Evolutionary conservation across 2,113 vertebrate genomes (phyloP).

Genomic region (Clupea harengus): DNA sequence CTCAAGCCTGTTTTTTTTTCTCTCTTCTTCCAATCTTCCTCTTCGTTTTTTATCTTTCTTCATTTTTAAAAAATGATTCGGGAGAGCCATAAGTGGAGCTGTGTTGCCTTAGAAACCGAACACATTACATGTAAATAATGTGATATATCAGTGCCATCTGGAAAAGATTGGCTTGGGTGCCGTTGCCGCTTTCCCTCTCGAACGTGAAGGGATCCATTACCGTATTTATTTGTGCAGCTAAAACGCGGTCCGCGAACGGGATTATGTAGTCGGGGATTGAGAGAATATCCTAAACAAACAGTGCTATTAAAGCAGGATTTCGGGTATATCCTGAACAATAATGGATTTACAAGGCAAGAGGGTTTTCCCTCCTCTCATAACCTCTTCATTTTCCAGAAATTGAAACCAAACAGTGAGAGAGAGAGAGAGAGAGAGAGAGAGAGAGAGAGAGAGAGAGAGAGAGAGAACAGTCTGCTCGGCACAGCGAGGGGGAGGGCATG

Average conservation of each 20-base stretch:
- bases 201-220: conserved; percentile 70
- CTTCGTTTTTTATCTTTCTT: neutral
- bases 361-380: conserved; percentile 49
- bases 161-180: conserved; percentile 83
- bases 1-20: conserved; percentile 17
- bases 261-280: conserved; percentile 66
- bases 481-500: conserved; percentile 4
- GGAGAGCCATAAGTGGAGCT: conserved; percentile 55
- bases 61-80: conserved; percentile 36
- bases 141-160: conserved; percentile 93
- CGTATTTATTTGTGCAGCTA: conserved; percentile 89
- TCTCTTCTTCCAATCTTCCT: neutral
- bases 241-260: conserved; percentile 63
- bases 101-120: conserved; percentile 79
- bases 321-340: conserved; percentile 64
- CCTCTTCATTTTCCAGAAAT: conserved; percentile 69
- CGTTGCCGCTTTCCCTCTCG: conserved; percentile 62
- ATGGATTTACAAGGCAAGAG: conserved; percentile 68
- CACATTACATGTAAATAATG: conserved; percentile 82
- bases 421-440: conserved; percentile 4
- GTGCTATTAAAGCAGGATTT: conserved; percentile 62
- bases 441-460: conserved; percentile 19
- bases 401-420: conserved; percentile 66
- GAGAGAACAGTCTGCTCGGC: neutral
- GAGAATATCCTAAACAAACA: conserved; percentile 65